phyloP scores from a whole-genome alignment of 2,797 vertebrate species.

The Catharus ustulatus region DNA sequence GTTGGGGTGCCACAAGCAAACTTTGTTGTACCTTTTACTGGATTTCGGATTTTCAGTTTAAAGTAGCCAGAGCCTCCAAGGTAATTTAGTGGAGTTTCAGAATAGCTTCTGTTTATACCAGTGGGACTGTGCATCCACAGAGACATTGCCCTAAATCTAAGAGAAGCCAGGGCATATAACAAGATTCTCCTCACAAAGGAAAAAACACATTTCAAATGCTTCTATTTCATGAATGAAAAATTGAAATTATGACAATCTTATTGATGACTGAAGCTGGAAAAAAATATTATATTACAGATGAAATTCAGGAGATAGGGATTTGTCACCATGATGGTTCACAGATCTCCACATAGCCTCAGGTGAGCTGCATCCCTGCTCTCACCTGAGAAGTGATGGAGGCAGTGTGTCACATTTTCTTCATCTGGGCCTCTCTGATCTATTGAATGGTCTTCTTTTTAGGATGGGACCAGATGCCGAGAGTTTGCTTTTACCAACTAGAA shows the following conservation, averaged over 20 bases:
- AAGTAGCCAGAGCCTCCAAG: not conserved
- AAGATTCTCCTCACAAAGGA: not conserved
- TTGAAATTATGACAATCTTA: not conserved
- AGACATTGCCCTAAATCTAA: constrained; percentile 35
- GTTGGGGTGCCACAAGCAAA: not conserved
- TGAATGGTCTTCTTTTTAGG: not conserved
- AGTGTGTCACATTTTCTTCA: not conserved
- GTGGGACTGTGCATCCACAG: not conserved
- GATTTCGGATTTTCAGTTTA: not conserved
- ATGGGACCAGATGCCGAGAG: not conserved
- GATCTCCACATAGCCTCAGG: not conserved
- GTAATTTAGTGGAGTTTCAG: constrained; percentile 37
- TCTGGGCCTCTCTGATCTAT: not conserved
- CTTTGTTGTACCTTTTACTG: not conserved
- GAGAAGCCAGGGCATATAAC: not conserved
- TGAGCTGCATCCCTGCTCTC: not conserved
- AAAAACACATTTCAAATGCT: not conserved
- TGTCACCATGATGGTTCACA: not conserved
- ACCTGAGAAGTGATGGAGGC: not conserved
- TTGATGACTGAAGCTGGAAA: not conserved
- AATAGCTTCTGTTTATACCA: constrained; percentile 34
- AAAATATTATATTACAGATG: not conserved
- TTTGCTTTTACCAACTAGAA: not conserved
- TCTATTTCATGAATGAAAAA: not conserved
- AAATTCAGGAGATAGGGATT: not conserved